A percentile compares a stretch with the other conserved stretches of the same genome.
phyloP scores from a whole-genome alignment of 1,140 invertebrate species.

The Philotrypesis tridentata region DNA sequence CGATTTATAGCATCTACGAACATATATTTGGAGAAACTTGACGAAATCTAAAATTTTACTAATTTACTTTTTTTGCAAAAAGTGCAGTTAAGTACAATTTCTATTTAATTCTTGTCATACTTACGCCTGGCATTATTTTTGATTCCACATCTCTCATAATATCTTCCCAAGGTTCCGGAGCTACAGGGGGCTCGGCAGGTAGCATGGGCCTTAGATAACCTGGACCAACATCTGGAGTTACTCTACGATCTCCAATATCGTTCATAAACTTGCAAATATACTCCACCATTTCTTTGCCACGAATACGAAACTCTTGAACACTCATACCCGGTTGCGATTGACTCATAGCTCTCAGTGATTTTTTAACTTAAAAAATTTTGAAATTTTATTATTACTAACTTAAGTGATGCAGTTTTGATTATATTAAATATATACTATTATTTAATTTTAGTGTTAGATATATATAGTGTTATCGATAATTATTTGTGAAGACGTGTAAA shows the following conservation, averaged over 20 bases:
- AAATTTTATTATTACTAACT: too few species aligned
- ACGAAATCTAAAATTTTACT: too few species aligned
- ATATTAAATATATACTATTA: conserved; percentile 5
- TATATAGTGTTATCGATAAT: too few species aligned
- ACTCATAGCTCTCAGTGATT: neutral
- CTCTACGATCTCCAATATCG: conserved; percentile 85
- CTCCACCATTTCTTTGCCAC: conserved; percentile 97
- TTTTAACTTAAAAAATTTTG: neutral
- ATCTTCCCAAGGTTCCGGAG: conserved; percentile 91
- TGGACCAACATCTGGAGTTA: conserved; percentile 92
- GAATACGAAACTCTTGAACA: conserved; percentile 88
- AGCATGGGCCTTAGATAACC: conserved; percentile 91
- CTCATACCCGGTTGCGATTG: conserved; percentile 79
- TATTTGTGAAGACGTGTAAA: neutral
- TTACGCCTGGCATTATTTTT: conserved; percentile 98
- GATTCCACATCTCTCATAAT: conserved; percentile 96
- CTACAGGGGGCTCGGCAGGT: conserved; percentile 88
- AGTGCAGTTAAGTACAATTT: too few species aligned
- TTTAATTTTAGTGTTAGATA: neutral
- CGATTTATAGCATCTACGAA: too few species aligned
- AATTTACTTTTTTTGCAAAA: too few species aligned
- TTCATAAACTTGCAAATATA: conserved; percentile 97
- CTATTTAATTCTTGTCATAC: too few species aligned
- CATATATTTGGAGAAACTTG: too few species aligned
- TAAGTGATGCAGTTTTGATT: neutral